A percentile compares a stretch with the other conserved stretches of the same genome.
Conservation (phyloP, 1,140 invertebrate species). For the Dolichoris vasculosae region DNA sequence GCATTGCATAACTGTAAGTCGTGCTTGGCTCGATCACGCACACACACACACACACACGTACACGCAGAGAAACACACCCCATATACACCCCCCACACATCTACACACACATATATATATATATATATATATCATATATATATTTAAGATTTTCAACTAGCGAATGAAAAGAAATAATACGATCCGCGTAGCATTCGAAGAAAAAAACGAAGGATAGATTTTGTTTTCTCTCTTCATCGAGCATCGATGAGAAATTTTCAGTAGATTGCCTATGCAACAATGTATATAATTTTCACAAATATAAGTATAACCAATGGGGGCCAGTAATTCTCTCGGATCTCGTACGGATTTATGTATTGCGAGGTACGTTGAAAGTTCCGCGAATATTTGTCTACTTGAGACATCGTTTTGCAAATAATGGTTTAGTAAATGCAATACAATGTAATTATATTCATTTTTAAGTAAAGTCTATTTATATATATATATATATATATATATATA, state of each 20-base stretch:
- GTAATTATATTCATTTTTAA: not conserved
- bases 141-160: conserved; percentile 22
- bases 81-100: no score
- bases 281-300: conserved; percentile 50
- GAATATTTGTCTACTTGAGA: not conserved
- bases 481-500: no score
- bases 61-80: no score
- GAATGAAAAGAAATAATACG: conserved; percentile 14
- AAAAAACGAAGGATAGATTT: conserved; percentile 14
- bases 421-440: conserved; percentile 5
- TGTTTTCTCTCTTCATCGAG: conserved; percentile 32
- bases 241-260: conserved; percentile 21
- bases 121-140: no score
- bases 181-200: not conserved
- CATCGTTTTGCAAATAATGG: not conserved
- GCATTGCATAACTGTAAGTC: not conserved
- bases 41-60: not conserved
- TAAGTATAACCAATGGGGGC: conserved; percentile 68
- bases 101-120: not conserved
- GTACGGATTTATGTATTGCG: conserved; percentile 70
- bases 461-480: not conserved
- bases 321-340: conserved; percentile 75
- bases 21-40: conserved; percentile 9
- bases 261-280: conserved; percentile 48
- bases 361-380: conserved; percentile 62